phyloP scores from a whole-genome alignment of 2,888 invertebrate genomes.

The Philhelius pedissequus region DNA sequence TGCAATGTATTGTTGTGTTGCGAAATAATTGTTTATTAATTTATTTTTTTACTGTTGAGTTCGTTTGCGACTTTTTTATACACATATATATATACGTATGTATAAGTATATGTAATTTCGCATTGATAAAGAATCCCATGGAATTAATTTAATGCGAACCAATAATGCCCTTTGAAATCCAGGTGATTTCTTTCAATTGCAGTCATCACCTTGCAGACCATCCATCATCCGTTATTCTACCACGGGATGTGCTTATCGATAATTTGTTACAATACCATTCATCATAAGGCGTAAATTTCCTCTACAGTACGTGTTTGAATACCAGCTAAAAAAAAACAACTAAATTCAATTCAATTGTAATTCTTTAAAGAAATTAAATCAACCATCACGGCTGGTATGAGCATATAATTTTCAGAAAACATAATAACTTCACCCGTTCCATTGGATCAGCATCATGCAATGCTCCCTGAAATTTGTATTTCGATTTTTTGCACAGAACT shows the following conservation, averaged over 20 bases:
- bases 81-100: no score
- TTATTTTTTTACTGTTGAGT: no score
- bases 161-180: neutral
- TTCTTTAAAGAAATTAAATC: neutral
- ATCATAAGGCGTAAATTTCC: constrained; percentile 35
- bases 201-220: neutral
- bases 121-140: no score
- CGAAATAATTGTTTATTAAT: no score
- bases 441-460: constrained; percentile 5
- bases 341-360: constrained; percentile 11
- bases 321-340: constrained; percentile 13
- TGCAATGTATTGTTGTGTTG: no score
- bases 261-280: constrained; percentile 46
- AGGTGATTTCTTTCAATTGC: neutral
- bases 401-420: constrained; percentile 50
- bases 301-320: constrained; percentile 42
- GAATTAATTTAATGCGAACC: neutral
- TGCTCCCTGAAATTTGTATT: constrained; percentile 54
- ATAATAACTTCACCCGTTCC: constrained; percentile 57
- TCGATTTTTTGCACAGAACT: neutral
- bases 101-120: no score
- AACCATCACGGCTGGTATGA: neutral
- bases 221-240: neutral
- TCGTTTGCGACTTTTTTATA: no score
- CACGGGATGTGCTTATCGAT: constrained; percentile 35